These are phyloP conservation scores for Gandaritis pyraliata DNA, from an alignment of 2,888 invertebrate species.

Conservation along the genomic window DNA sequence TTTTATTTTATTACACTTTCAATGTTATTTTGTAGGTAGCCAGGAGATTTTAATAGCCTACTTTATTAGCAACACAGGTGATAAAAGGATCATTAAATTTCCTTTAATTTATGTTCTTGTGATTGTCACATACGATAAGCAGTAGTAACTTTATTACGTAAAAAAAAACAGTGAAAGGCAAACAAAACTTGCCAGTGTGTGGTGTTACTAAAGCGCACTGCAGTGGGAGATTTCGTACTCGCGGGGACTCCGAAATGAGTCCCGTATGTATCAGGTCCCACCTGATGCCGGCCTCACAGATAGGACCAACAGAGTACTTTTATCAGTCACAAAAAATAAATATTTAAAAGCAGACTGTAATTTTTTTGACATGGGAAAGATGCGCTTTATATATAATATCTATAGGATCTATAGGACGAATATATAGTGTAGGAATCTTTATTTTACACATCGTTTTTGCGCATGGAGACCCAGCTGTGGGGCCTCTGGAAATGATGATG, in stretches of 20 bases:
- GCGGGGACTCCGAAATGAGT: neutral
- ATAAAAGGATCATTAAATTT: conserved; percentile 50
- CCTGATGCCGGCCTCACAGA: too few relatives aligned
- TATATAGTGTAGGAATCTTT: too few relatives aligned
- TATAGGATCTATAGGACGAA: too few relatives aligned
- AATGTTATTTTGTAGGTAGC: conserved; percentile 16
- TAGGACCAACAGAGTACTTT: too few relatives aligned
- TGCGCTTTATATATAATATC: too few relatives aligned
- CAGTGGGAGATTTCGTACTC: conserved; percentile 54
- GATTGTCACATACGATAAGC: conserved; percentile 59
- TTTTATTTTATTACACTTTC: neutral
- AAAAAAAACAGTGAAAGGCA: conserved; percentile 63
- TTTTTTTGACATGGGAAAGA: too few relatives aligned
- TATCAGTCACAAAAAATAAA: too few relatives aligned
- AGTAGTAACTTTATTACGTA: conserved; percentile 62
- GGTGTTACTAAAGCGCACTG: conserved; percentile 72
- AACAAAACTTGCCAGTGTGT: conserved; percentile 70
- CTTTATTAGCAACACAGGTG: conserved; percentile 35
- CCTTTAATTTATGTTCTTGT: conserved; percentile 49
- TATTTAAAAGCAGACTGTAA: too few relatives aligned
- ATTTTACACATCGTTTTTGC: too few relatives aligned
- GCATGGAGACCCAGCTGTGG: too few relatives aligned
- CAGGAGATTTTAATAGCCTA: conserved; percentile 19
- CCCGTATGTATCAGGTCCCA: too few relatives aligned
- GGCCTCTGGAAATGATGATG: too few relatives aligned